phyloP scores from a whole-genome alignment of 2,888 invertebrate genomes.

The Pantelozetes paolii region DNA sequence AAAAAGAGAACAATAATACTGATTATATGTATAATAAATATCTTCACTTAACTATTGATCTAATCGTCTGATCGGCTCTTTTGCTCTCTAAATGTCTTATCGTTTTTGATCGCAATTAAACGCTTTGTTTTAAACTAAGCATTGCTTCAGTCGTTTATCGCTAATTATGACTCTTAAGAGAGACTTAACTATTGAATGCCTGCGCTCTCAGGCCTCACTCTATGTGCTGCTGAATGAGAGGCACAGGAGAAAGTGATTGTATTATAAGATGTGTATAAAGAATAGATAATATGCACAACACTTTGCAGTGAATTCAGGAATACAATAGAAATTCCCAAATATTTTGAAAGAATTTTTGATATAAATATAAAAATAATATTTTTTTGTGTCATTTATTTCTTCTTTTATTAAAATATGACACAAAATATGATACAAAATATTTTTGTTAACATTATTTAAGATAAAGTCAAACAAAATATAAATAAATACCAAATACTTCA shows the following conservation, averaged over 20 bases:
- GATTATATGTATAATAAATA: not conserved
- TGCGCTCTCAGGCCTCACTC: not conserved
- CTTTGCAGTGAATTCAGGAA: not conserved
- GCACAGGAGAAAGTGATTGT: not conserved
- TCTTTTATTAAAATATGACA: too few relatives aligned
- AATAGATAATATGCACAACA: not conserved
- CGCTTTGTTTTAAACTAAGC: constrained; percentile 2
- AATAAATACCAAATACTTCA: too few relatives aligned
- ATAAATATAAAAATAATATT: too few relatives aligned
- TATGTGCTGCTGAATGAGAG: not conserved
- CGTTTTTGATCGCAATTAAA: constrained; percentile 11
- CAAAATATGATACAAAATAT: too few relatives aligned
- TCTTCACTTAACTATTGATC: not conserved
- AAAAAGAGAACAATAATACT: not conserved
- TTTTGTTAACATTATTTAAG: too few relatives aligned
- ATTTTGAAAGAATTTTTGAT: not conserved
- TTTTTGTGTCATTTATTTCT: too few relatives aligned
- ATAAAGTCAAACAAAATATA: too few relatives aligned
- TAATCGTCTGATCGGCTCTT: constrained; percentile 6
- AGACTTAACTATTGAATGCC: not conserved
- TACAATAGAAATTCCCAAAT: not conserved
- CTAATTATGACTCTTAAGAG: constrained; percentile 20
- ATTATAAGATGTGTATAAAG: not conserved
- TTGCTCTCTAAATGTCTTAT: not conserved
- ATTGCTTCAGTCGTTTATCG: not conserved